These are phyloP conservation scores for Euphonia xanthogaster DNA, from an alignment of 2,797 vertebrate species.

Conservation along the genomic window DNA sequence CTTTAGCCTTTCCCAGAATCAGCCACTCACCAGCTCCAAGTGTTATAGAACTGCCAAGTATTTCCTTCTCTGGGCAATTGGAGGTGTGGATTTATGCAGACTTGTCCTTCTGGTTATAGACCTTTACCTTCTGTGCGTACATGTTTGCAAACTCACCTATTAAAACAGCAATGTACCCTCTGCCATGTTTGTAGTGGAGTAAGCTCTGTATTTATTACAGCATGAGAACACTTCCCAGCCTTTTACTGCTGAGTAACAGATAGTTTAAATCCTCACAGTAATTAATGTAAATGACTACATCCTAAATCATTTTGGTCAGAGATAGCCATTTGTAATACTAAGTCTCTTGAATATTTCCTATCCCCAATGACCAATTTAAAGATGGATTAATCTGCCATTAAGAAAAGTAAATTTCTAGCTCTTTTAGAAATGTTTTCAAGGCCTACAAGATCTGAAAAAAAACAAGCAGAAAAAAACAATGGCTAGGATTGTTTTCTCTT, in stretches of 20 bases:
- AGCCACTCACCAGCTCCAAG: background rate
- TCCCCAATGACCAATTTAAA: background rate
- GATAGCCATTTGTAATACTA: background rate
- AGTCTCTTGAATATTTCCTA: background rate
- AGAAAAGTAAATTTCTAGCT: background rate
- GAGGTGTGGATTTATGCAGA: background rate
- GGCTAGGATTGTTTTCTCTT: background rate
- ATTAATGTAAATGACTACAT: background rate
- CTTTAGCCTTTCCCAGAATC: background rate
- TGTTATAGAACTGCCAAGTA: background rate
- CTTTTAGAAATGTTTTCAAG: background rate
- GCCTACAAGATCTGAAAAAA: background rate
- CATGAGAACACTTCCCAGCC: background rate
- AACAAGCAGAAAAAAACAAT: background rate
- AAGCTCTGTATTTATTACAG: background rate
- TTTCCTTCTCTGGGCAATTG: background rate
- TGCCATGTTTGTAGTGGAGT: background rate
- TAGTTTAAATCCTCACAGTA: background rate
- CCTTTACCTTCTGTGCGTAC: accelerated
- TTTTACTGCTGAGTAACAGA: background rate
- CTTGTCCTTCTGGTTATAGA: background rate
- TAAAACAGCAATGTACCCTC: background rate
- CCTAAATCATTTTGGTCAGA: background rate
- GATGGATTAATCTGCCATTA: background rate
- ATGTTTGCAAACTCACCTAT: background rate